Conservation (phyloP, 37 sponge, comb jelly and placozoan genomes). For the Eunapius fragilis region DNA sequence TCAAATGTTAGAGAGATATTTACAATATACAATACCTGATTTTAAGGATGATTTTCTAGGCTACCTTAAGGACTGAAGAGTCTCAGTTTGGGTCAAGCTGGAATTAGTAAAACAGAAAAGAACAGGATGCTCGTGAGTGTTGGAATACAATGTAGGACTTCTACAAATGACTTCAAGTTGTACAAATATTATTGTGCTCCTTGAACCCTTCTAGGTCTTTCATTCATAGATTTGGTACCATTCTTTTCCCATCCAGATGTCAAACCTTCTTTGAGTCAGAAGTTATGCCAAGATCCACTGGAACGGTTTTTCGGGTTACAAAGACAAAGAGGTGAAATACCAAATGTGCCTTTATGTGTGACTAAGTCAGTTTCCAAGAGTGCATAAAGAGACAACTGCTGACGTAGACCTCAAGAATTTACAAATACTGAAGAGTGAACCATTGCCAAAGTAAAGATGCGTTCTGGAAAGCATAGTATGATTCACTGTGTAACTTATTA, state of each 20-base stretch:
- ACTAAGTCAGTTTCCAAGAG: not conserved
- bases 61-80: conserved; percentile 40
- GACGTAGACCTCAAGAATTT: conserved; percentile 5
- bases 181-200: not conserved
- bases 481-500: not conserved
- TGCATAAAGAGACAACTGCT: not conserved
- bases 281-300: conserved; percentile 36
- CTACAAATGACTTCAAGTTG: conserved; percentile 30
- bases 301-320: conserved; percentile 54
- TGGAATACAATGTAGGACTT: conserved; percentile 21
- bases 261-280: conserved; percentile 17
- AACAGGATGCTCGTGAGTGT: conserved; percentile 36
- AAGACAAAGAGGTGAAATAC: conserved; percentile 25
- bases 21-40: too few relatives aligned
- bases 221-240: conserved; percentile 3
- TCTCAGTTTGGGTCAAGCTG: not conserved
- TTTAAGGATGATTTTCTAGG: conserved; percentile 19
- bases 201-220: not conserved
- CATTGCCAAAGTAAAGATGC: not conserved
- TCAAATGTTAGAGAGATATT: not conserved
- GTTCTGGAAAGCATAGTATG: not conserved
- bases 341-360: not conserved
- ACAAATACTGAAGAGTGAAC: not conserved
- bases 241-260: not conserved
- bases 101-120: conserved; percentile 3